Evolutionary conservation across 2,797 vertebrate genomes (phyloP).

Genomic region (Spinus pinus): DNA sequence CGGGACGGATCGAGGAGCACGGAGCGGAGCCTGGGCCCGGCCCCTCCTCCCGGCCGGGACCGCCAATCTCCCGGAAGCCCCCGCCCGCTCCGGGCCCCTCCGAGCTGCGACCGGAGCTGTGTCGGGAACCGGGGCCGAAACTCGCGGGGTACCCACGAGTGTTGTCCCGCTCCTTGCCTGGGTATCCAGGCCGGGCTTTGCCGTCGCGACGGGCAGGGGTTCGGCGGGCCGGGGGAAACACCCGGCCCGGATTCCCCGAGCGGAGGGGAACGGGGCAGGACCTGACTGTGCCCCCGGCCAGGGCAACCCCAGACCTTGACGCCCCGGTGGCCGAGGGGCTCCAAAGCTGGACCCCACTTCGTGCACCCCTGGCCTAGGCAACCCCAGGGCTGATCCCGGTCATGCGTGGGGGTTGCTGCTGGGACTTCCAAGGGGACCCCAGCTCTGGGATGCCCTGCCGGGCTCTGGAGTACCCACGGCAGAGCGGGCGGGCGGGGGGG

Average conservation of each 20-base stretch:
- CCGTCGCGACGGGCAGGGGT: background rate
- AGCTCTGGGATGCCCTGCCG: background rate
- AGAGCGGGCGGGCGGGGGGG: too few relatives aligned
- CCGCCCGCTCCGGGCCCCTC: background rate
- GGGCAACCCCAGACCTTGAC: too few relatives aligned
- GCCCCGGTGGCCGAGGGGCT: background rate
- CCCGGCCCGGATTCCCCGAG: fast-evolving
- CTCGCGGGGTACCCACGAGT: background rate
- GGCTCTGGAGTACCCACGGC: background rate
- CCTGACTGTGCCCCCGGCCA: background rate
- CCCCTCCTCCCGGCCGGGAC: background rate
- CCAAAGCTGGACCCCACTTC: background rate
- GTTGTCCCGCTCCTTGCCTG: background rate
- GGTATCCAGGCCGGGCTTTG: fast-evolving
- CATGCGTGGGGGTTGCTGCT: background rate
- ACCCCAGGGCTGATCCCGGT: background rate
- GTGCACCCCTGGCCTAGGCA: background rate
- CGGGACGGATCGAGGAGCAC: fast-evolving
- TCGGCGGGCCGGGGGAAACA: background rate
- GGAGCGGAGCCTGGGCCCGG: background rate
- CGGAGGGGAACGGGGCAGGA: background rate
- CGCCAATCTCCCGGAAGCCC: too few relatives aligned
- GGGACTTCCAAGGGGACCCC: background rate
- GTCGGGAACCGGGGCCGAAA: background rate
- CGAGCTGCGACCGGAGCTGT: background rate